These are phyloP conservation scores for Cheilosia variabilis DNA, from an alignment of 2,888 invertebrate species.

Conservation along the genomic window DNA sequence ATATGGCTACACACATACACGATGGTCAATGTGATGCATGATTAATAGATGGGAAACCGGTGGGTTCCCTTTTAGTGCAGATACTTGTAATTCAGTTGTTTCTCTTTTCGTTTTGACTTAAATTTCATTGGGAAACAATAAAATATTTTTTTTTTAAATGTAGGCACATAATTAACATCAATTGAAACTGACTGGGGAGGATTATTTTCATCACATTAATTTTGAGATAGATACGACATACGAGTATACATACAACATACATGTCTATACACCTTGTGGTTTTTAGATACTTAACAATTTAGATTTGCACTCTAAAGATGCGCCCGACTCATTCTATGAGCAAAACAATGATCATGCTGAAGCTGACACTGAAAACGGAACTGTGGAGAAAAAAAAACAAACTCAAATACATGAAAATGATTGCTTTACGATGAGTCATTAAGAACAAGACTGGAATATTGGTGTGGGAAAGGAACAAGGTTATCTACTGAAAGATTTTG, in stretches of 20 bases:
- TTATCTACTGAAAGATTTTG: not conserved
- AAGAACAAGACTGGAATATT: constrained; percentile 10
- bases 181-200: constrained; percentile 14
- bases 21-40: constrained; percentile 41
- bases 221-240: not conserved
- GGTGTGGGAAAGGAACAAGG: constrained; percentile 9
- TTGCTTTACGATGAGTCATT: constrained; percentile 18
- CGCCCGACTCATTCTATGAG: constrained; percentile 13
- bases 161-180: not conserved
- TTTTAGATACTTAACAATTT: not conserved
- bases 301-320: constrained; percentile 42
- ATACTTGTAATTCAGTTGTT: constrained; percentile 35
- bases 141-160: not conserved
- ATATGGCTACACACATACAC: constrained; percentile 28
- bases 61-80: constrained; percentile 52
- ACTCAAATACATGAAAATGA: constrained; percentile 11
- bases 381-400: constrained; percentile 1
- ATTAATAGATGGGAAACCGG: constrained; percentile 50
- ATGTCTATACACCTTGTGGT: not conserved
- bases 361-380: constrained; percentile 11
- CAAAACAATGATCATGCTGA: constrained; percentile 21
- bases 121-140: constrained; percentile 25
- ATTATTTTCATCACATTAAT: constrained; percentile 37
- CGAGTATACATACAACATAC: not conserved
- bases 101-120: not conserved